phyloP scores from a whole-genome alignment of 2,888 invertebrate species.

The Cephus pulcher region DNA sequence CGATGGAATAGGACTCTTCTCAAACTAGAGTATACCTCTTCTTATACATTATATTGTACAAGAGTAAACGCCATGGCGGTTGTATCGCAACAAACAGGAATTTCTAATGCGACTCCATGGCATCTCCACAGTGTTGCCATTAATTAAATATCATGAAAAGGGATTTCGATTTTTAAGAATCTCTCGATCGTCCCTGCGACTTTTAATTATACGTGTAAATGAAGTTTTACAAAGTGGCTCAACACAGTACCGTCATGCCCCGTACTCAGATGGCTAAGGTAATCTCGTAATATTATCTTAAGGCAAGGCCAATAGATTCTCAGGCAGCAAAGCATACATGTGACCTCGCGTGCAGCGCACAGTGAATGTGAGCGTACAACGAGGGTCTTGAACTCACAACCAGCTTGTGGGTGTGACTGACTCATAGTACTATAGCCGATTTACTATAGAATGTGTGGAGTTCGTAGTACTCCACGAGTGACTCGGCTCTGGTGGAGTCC shows the following conservation, averaged over 20 bases:
- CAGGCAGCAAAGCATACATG: conserved; percentile 37
- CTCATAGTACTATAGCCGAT: conserved; percentile 64
- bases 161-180: neutral
- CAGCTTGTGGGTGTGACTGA: conserved; percentile 64
- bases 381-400: conserved; percentile 62
- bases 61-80: neutral
- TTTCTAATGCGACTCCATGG: neutral
- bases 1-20: neutral
- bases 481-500: conserved; percentile 28
- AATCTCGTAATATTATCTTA: conserved; percentile 31
- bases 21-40: neutral
- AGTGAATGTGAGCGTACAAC: conserved; percentile 43
- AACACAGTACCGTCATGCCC: neutral
- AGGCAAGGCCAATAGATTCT: conserved; percentile 49
- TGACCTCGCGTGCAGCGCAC: conserved; percentile 50
- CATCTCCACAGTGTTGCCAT: neutral
- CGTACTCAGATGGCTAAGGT: neutral
- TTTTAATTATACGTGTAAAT: neutral
- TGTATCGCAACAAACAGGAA: neutral
- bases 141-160: neutral
- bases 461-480: conserved; percentile 49
- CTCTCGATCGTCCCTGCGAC: neutral
- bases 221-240: neutral
- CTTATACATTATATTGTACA: neutral
- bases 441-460: conserved; percentile 60